Conservation (phyloP, 1,140 invertebrate species). For the Vanessa atalanta region DNA sequence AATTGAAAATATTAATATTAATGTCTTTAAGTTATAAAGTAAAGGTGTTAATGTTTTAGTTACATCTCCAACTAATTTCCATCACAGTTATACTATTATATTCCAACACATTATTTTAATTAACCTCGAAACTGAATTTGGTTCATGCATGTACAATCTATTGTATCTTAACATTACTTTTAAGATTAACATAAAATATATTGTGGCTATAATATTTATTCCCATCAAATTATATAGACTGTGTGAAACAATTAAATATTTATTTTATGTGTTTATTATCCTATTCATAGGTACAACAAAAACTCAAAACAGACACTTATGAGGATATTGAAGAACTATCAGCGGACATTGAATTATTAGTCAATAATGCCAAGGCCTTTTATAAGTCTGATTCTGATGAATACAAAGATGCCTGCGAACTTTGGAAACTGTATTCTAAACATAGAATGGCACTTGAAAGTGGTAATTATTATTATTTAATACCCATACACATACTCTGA, state of each 20-base stretch:
- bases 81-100: too few relatives aligned
- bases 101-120: too few relatives aligned
- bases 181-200: too few relatives aligned
- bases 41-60: too few relatives aligned
- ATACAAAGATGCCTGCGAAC: constrained; percentile 93
- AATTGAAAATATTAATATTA: neutral
- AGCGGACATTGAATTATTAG: constrained; percentile 92
- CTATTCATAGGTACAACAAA: constrained; percentile 89
- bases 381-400: constrained; percentile 94
- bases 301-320: constrained; percentile 97
- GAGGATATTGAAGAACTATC: constrained; percentile 93
- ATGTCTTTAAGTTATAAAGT: neutral
- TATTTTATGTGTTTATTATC: neutral
- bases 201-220: too few relatives aligned
- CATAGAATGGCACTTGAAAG: constrained; percentile 77
- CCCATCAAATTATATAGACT: too few relatives aligned
- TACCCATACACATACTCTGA: neutral
- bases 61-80: too few relatives aligned
- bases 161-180: too few relatives aligned
- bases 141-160: too few relatives aligned
- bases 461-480: constrained; percentile 49
- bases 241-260: too few relatives aligned
- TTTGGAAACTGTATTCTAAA: constrained; percentile 92
- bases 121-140: too few relatives aligned
- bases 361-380: constrained; percentile 95